Evolutionary conservation across 2,797 vertebrate genomes (phyloP), one percentile per base, ranked within the genome.

Genomic region (Gephyroberyx darwinii): DNA sequence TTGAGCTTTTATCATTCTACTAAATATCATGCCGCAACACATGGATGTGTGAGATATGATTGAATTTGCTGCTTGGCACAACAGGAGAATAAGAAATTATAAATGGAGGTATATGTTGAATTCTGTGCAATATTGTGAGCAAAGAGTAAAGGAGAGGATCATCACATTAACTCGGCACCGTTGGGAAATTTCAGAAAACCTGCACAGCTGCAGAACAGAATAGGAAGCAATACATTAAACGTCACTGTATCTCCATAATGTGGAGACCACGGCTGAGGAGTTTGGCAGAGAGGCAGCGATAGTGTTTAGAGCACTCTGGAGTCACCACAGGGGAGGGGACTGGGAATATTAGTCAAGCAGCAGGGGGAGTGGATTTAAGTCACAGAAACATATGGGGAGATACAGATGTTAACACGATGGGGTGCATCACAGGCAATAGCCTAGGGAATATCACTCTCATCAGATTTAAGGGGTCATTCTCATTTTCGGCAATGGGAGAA

Each of bases 321-420:
- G 94, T 94, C 74, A 58, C 94, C 93, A 94, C 94, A 94, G 95
- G 94, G 94, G 93, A 94, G 78, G 93, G 94, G 94, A 94, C 94
- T 94, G 94, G 95, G 94, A 94, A 95, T 95, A 95, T 96, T 95
- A 95, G 95, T 95, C 94, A 95, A 96, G 94, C 94, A 95, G 94
- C 94, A 94, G 95, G 95, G 94, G 94, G 95, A 95, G 94, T 94
- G 93, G 94, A 94, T 95, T 94, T 94, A 95, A 94, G 94, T 95
- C 93, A 93, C 93, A 93, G 69, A 94, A 94, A 94, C 94, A 95
- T 94, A 95, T 95, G 94, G 94, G 94, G 93, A 95, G 94, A 95
- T 95, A 93, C 95, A 95, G 94, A 95, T 95, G 94, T 93, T 93
- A 93, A 89, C 95, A 94, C 94, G 93, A 94, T 92, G 88, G 93